These are phyloP conservation scores for Sphaerodactylus townsendi DNA, from an alignment of 2,113 vertebrate species.

Conservation along the genomic window DNA sequence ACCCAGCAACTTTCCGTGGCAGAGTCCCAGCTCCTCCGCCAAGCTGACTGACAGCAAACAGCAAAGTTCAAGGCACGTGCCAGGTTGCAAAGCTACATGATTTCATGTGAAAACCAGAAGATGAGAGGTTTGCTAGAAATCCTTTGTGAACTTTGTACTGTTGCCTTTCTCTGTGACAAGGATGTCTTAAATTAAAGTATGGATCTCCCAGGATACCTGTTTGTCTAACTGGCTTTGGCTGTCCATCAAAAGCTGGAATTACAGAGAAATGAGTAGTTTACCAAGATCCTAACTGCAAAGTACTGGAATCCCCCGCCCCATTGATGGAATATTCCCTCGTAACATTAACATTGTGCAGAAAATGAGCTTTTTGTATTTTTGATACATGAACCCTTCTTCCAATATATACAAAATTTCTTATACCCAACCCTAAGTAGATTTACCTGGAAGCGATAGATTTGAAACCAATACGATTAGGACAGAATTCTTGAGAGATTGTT, in stretches of 20 bases:
- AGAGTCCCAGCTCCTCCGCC: too few relatives aligned
- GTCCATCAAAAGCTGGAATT: conserved; percentile 44
- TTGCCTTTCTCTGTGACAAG: not conserved
- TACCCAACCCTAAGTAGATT: not conserved
- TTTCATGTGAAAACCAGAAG: not conserved
- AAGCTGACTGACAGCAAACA: too few relatives aligned
- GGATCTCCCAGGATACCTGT: conserved; percentile 49
- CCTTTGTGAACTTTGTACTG: not conserved
- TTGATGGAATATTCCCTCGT: conserved; percentile 1
- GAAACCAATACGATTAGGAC: too few relatives aligned
- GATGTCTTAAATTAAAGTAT: conserved; percentile 3
- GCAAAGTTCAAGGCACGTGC: not conserved
- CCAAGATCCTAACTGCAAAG: not conserved
- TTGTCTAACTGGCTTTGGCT: conserved; percentile 46
- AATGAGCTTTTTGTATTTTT: conserved; percentile 55
- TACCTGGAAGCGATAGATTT: not conserved
- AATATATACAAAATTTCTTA: not conserved
- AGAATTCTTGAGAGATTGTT: not conserved
- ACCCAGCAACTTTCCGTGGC: too few relatives aligned
- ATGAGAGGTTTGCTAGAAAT: too few relatives aligned
- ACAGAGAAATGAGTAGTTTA: conserved; percentile 44
- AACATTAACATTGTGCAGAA: conserved; percentile 28
- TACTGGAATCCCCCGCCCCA: not conserved
- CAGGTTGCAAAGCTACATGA: not conserved
- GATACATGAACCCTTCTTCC: not conserved